Base-by-base conservation (phyloP, 2,888 invertebrate genomes). In the Amblyteles armatorius region DNA sequence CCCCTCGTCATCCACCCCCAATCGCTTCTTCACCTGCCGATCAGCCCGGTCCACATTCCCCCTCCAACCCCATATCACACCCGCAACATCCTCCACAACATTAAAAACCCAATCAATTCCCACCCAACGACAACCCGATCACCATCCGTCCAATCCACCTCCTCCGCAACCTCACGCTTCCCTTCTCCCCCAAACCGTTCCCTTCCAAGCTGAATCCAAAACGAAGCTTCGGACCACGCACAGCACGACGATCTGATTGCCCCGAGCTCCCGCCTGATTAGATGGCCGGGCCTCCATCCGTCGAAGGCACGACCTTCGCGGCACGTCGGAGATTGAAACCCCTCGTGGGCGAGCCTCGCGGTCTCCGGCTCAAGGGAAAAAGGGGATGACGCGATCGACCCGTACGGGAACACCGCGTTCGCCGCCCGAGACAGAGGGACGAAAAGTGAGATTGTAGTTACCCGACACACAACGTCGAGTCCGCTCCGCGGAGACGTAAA, bases 201-300 rank as follows among this genome's bases (percentile, higher is more conserved):
- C 9, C 9, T 36, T 5, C 29, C 48, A 13, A 63, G 29, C 33
- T 48, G 63, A 63, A 63, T 74, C 19, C 13, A 19, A n/a, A 74
- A 2, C 44, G 16, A 57, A 1, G 55, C 44, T 57, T 57, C 7
- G 72, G 52, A 13, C 19, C n/a, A 40, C 9, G 40, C 11, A 9
- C 36, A 65, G 55, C 65, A 57, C 29, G 22, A 33, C 33, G 90
- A 92, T 91, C 90, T 91, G 92, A 93, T 93, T 92, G 91, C 91
- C 88, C 88, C 88, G 89, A 89, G 90, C 91, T 79, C 89, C 77
- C 77, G 69, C 91, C 91, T 93, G 93, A 93, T 93, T 93, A 93
- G 92, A 93, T 93, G 92, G 91, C 89, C 92, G 50, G 69, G 65
- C 13, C 2, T 16, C 16, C 2, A 7, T 26, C 19, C 57, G 9